Evolutionary conservation across 92 coral and sea anemone species (phyloP).

Genomic region (Phymanthus crucifer): DNA sequence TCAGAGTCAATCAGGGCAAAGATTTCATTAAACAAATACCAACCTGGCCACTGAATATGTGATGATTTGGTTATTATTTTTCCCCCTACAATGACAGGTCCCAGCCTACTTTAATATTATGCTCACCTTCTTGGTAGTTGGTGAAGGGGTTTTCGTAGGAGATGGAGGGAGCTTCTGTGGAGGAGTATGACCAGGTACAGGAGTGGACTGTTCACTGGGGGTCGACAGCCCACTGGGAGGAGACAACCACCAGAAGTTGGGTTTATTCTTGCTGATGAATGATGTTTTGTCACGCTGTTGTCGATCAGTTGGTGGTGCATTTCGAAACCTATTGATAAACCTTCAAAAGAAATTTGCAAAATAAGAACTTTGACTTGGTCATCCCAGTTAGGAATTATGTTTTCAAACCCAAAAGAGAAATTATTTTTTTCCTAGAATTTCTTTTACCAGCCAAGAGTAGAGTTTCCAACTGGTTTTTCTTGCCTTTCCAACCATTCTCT

Average conservation of each 20-base stretch:
- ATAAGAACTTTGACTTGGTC: neutral
- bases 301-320: conserved; percentile 85
- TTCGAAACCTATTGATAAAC: conserved; percentile 89
- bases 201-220: conserved; percentile 37
- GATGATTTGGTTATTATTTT: too few species aligned
- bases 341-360: conserved; percentile 24
- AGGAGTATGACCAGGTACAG: conserved; percentile 46
- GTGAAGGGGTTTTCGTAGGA: conserved; percentile 47
- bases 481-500: conserved; percentile 41
- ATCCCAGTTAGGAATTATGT: too few species aligned
- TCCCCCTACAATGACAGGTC: too few species aligned
- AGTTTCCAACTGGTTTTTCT: conserved; percentile 11
- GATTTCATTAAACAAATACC: too few species aligned
- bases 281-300: conserved; percentile 63
- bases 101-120: neutral
- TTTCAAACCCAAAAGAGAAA: too few species aligned
- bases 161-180: conserved; percentile 49
- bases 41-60: too few species aligned
- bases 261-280: conserved; percentile 56
- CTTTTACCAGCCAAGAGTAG: conserved; percentile 32
- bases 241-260: conserved; percentile 89
- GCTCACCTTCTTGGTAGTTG: conserved; percentile 41
- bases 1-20: too few species aligned
- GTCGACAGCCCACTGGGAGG: conserved; percentile 86
- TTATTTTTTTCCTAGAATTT: too few species aligned